Evolutionary conservation across 2,888 invertebrate genomes (phyloP), one percentile per base, ranked within the genome.

Genomic region (Polydrusus tereticollis): DNA sequence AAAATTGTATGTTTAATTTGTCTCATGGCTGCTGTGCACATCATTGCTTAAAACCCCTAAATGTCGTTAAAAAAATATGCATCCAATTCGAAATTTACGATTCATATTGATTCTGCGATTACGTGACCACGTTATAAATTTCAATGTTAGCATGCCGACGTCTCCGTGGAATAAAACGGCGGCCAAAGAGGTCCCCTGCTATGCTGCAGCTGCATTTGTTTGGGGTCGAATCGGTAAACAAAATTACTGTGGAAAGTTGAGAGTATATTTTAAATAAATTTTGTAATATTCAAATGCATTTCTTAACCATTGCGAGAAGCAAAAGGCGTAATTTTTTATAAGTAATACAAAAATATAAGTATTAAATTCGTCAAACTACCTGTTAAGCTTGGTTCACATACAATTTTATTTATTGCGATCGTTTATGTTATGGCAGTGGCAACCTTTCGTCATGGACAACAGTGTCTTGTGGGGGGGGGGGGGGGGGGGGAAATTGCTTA

Each of bases 71-170:
- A 12, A 5, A 5, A 29, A 33, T 38, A 70, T 66, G 66, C 59
- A 58, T 70, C 57, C 57, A 60, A 65, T 71, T 60, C 71, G 36
- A 41, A 65, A 71, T 66, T 71, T 66, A 59, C 58, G 59, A 38
- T 41, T 63, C 64, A 64, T 70, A 70, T 70, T 43, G 64, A 55
- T 58, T 62, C 59, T 70, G 36, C 50, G 70, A 58, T 59, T 59
- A 64, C 70, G 59, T 58, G 64, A 65, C 36, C 41, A 26, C 55
- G 52, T 55, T 65, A 43, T 65, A 65, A 65, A 65, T 57, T 57
- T 16, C 43, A 50, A 50, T 21, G 47, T 47, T 47, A 47, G 63
- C 47, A 64, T 38, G 52, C 41, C 47, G 20, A 38, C 52, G 52
- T 36, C 55, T 59, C 38, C 16, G 29, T 55, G 41, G 55, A 43